Base-by-base conservation (phyloP, 2,888 invertebrate species). In the Athetis lepigone region DNA sequence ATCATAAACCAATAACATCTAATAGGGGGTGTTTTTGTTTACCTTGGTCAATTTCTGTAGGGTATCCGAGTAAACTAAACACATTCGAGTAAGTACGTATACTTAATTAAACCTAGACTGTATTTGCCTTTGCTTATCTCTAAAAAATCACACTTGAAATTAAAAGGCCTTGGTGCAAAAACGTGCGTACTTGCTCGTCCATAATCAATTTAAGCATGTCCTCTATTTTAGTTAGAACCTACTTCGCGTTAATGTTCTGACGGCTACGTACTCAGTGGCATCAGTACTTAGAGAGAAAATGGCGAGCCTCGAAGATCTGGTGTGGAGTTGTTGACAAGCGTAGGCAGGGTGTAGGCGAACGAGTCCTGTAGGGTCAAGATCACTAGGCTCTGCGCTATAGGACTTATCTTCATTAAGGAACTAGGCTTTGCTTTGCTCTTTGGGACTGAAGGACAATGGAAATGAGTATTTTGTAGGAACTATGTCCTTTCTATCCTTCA, bases 341-440 rank as follows among this genome's bases (percentile, higher is more conserved):
- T 80, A 70, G 82, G 80, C 21, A 50, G 58, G 19, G 58, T 70
- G 83, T 83, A 63, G 83, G 83, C 70, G 81, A 68, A 69, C 83
- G 5, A 46, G 79, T 64, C 54, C 66, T 71, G 46, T 47, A 66
- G 58, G 77, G 73, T 77, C 79, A 80, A 77, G 71, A 68, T 72
- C 71, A 67, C 56, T 36, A 50, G 36, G 40, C 23, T 42, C n/a
- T 19, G 47, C 47, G 54, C n/a, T n/a, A n/a, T 71, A 55, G 47
- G 25, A 51, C 47, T 49, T 5, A 29, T 33, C 19, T 52, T 52
- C 47, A 42, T 29, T 46, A 43, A 55, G 19, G 39, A 51, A 58
- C 47, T 52, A 52, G 33, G 13, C 33, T n/a, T n/a, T n/a, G n/a
- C n/a, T n/a, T n/a, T n/a, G n/a, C n/a, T n/a, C n/a, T n/a, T n/a